Conservation (phyloP, 2,888 invertebrate species). For the Cephus pulcher region DNA sequence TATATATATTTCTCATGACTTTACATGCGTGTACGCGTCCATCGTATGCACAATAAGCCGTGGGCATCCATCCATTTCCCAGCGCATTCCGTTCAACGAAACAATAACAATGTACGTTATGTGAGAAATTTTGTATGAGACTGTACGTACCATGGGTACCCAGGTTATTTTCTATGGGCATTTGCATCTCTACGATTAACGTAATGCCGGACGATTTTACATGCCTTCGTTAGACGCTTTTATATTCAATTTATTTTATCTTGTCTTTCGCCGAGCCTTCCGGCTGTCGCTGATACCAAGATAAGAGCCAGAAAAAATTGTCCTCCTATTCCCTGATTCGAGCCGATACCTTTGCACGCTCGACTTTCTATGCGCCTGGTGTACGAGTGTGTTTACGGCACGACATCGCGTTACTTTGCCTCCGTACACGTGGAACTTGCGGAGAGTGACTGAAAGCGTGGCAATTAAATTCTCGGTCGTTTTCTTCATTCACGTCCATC, state of each 20-base stretch:
- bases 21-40: not conserved
- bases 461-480: not conserved
- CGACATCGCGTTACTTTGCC: not conserved
- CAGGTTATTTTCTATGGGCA: not conserved
- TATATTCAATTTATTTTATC: not conserved
- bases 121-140: not conserved
- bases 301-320: not conserved
- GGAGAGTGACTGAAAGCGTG: not conserved
- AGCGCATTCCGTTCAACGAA: not conserved
- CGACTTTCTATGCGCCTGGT: not conserved
- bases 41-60: not conserved
- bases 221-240: not conserved
- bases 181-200: not conserved
- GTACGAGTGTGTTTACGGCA: not conserved
- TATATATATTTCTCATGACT: not conserved
- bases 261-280: not conserved
- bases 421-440: not conserved
- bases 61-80: not conserved
- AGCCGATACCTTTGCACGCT: not conserved
- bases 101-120: not conserved
- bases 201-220: not conserved
- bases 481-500: not conserved
- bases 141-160: not conserved
- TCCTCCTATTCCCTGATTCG: not conserved
- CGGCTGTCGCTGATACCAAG: not conserved